Percentiles rank a stretch among this genome's conserved stretches.
Evolutionary conservation across 1,140 invertebrate species (phyloP).

Genomic region (Aphelinus certus): DNA sequence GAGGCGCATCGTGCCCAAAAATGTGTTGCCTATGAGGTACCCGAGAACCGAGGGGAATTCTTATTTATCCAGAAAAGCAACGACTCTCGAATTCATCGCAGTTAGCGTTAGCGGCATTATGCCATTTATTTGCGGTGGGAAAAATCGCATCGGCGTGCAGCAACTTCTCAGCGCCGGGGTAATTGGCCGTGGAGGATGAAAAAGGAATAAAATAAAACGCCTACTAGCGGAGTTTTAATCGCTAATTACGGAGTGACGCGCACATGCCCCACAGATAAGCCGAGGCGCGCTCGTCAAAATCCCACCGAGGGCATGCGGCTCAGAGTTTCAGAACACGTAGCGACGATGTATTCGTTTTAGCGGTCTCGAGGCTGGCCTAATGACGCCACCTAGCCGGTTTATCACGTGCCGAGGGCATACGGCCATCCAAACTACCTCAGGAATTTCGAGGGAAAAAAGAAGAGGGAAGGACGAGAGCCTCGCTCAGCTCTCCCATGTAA

Average conservation of each 20-base stretch:
- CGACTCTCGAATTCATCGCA: no score
- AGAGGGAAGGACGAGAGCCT: no score
- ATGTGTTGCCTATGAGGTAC: no score
- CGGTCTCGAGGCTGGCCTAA: constrained; percentile 38
- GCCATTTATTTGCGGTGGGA: no score
- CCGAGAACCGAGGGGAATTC: no score
- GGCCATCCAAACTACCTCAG: background rate
- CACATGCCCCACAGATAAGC: background rate
- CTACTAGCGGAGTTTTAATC: constrained; percentile 48
- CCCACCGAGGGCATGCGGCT: background rate
- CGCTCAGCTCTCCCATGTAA: background rate
- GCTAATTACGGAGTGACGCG: constrained; percentile 45
- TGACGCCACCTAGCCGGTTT: constrained; percentile 47
- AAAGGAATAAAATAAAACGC: constrained; percentile 10
- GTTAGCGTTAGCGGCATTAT: no score
- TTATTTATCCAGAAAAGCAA: no score
- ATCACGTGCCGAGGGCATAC: constrained; percentile 30
- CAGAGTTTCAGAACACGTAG: constrained; percentile 48
- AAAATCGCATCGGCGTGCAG: no score
- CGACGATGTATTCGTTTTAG: constrained; percentile 46
- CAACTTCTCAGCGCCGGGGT: background rate
- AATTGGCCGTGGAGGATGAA: constrained; percentile 45
- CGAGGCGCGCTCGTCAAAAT: background rate
- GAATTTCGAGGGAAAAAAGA: constrained; percentile 20
- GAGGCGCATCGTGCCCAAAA: no score